Conservation (phyloP, 2,113 vertebrate species). For the Polypterus bichir region DNA sequence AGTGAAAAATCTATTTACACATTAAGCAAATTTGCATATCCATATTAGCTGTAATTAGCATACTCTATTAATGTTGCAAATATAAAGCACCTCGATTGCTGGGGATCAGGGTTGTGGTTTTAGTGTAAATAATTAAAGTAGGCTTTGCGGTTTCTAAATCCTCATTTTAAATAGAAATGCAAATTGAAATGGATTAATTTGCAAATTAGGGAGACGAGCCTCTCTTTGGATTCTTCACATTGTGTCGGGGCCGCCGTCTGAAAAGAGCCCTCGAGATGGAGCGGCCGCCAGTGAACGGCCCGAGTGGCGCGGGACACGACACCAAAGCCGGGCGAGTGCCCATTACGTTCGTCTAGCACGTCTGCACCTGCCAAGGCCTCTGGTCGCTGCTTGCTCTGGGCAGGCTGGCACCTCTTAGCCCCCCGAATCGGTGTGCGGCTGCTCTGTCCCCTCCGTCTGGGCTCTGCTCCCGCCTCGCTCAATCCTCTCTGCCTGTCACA, state of each 20-base stretch:
- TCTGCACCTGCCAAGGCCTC: no score
- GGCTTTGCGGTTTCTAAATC: constrained; percentile 47
- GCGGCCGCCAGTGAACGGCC: no score
- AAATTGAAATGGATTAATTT: constrained; percentile 52
- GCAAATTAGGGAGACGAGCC: constrained; percentile 45
- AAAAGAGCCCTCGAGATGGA: neutral
- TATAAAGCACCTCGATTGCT: constrained; percentile 34
- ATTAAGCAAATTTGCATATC: constrained; percentile 56
- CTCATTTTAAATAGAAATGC: constrained; percentile 58
- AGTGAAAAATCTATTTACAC: constrained; percentile 44
- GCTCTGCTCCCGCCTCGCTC: constrained; percentile 26
- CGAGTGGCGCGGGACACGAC: no score
- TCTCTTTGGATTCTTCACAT: constrained; percentile 27
- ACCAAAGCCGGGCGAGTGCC: no score
- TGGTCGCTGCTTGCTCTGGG: no score
- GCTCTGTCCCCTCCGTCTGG: no score
- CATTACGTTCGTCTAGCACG: no score
- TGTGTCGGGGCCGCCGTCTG: constrained; percentile 23
- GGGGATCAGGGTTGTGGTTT: constrained; percentile 37
- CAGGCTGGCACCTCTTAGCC: no score
- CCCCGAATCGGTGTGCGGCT: no score
- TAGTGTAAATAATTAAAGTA: constrained; percentile 48
- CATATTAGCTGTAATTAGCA: constrained; percentile 49
- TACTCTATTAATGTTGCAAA: constrained; percentile 40
- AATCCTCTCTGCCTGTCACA: constrained; percentile 43